Evolutionary conservation across 2,888 invertebrate species (phyloP).

Genomic region (Pardosa pseudoannulata): DNA sequence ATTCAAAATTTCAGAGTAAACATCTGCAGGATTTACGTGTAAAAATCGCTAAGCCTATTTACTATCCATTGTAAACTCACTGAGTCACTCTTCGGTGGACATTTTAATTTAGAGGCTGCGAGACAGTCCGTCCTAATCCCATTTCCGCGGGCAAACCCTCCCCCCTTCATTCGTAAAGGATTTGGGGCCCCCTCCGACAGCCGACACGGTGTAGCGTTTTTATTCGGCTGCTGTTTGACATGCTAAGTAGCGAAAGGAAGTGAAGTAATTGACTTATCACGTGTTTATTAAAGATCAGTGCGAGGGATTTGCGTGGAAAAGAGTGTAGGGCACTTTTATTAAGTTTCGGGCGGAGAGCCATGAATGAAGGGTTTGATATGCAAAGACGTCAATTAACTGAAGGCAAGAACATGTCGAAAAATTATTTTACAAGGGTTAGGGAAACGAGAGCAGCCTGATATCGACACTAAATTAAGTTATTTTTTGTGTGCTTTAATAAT

Average conservation of each 20-base stretch:
- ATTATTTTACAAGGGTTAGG: no score
- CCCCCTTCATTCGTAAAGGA: background rate
- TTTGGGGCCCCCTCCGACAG: background rate
- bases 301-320: background rate
- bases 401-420: no score
- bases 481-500: no score
- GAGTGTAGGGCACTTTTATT: background rate
- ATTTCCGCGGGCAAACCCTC: background rate
- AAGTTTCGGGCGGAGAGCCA: background rate
- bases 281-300: slow-evolving; percentile 9
- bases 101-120: slow-evolving; percentile 37
- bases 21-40: background rate
- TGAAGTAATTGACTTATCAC: slow-evolving; percentile 13
- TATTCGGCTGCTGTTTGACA: slow-evolving; percentile 9
- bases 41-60: slow-evolving; percentile 1
- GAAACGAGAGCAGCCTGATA: no score
- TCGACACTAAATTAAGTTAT: no score
- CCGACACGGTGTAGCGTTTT: background rate
- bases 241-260: slow-evolving; percentile 3
- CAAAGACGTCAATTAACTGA: no score
- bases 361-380: background rate
- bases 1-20: background rate
- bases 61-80: background rate
- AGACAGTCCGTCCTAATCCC: slow-evolving; percentile 27
- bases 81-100: slow-evolving; percentile 40